A percentile compares a stretch with the other conserved stretches of the same genome.
Conservation (phyloP, 2,113 vertebrate species). For the Sceloporus undulatus region DNA sequence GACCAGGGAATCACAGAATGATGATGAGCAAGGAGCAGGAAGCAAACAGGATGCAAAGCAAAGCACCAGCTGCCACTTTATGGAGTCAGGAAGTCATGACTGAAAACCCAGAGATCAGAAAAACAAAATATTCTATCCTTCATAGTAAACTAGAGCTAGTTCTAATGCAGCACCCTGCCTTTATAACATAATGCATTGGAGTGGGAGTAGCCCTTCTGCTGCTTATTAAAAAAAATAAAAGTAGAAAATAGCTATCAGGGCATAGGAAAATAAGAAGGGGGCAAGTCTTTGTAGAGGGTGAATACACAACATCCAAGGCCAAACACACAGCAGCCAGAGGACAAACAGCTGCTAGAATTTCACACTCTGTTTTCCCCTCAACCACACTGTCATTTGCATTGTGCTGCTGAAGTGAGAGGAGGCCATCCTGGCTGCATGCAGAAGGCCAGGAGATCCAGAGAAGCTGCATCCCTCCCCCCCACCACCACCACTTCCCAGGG, state of each 20-base stretch:
- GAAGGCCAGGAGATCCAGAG: neutral
- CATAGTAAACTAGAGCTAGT: neutral
- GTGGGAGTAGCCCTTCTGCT: neutral
- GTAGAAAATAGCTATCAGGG: neutral
- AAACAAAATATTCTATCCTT: neutral
- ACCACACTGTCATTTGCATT: neutral
- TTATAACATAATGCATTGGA: neutral
- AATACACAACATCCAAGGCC: neutral
- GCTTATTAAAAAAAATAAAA: neutral
- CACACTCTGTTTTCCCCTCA: neutral
- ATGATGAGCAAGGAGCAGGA: neutral
- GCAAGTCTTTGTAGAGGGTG: neutral
- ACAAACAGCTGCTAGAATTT: neutral
- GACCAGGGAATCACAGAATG: neutral
- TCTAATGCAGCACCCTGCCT: neutral
- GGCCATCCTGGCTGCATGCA: neutral
- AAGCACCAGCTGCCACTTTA: neutral
- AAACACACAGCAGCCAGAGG: neutral
- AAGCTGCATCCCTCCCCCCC: neutral
- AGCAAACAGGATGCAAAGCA: neutral
- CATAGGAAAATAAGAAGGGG: neutral
- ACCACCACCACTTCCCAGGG: neutral
- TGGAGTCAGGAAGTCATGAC: neutral
- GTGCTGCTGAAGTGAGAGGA: neutral
- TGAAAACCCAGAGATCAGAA: neutral